Percentiles rank a stretch among this genome's conserved stretches.
Evolutionary conservation across 1,140 invertebrate genomes (phyloP).

Genomic region (Alviniconcha marisindica): DNA sequence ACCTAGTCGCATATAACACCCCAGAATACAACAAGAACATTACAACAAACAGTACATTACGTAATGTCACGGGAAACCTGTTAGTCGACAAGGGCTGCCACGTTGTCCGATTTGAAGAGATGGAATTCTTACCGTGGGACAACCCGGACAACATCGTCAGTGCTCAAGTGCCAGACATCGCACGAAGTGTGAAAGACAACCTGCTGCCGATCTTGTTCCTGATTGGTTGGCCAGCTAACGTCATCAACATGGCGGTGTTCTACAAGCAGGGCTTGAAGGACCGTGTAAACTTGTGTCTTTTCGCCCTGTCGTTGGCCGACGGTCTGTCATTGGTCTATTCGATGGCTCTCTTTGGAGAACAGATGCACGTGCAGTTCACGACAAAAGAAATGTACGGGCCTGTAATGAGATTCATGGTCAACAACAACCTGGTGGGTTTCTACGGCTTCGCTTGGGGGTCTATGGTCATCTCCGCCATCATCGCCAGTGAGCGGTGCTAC

Average conservation of each 20-base stretch:
- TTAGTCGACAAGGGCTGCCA: too few species aligned
- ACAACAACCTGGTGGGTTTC: not conserved
- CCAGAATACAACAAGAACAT: too few species aligned
- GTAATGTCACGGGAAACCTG: too few species aligned
- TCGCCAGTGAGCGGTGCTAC: constrained; percentile 21
- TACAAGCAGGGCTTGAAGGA: constrained; percentile 22
- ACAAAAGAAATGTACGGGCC: not conserved
- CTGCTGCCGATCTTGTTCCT: not conserved
- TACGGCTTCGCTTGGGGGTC: not conserved
- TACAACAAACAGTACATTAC: too few species aligned
- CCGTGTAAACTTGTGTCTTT: constrained; percentile 31
- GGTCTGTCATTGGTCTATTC: not conserved
- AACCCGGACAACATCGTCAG: too few species aligned
- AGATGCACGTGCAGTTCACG: not conserved
- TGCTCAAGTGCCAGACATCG: too few species aligned
- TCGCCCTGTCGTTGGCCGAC: constrained; percentile 1
- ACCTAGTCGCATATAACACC: too few species aligned
- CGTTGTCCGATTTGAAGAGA: too few species aligned
- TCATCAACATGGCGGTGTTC: constrained; percentile 32
- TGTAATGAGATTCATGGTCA: not conserved
- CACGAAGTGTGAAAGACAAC: too few species aligned
- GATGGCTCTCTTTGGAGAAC: not conserved
- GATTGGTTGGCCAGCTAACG: not conserved
- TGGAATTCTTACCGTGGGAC: too few species aligned
- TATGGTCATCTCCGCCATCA: not conserved